phyloP scores from a whole-genome alignment of 2,888 invertebrate genomes.

The Nephrotoma appendiculata region DNA sequence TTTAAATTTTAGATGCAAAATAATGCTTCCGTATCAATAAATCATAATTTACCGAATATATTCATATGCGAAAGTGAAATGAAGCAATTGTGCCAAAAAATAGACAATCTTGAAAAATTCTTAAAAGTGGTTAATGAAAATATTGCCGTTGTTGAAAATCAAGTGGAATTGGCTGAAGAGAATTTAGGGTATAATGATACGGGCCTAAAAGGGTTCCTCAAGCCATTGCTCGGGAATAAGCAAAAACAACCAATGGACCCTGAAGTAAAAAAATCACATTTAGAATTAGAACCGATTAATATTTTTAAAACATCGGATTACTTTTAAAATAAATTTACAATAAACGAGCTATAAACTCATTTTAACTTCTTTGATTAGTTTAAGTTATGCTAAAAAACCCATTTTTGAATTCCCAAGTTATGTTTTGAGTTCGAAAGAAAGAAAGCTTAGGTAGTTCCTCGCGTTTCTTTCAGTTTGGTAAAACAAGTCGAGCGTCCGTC shows the following conservation, averaged over 20 bases:
- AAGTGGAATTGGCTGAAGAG: constrained; percentile 43
- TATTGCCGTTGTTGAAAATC: constrained; percentile 36
- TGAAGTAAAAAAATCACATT: constrained; percentile 20
- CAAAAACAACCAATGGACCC: constrained; percentile 14
- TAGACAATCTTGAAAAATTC: constrained; percentile 38
- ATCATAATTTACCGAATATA: constrained; percentile 37
- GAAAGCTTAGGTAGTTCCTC: background rate
- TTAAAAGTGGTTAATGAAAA: constrained; percentile 40
- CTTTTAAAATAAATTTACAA: constrained; percentile 18
- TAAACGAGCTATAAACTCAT: background rate
- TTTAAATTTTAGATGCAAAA: constrained; percentile 21
- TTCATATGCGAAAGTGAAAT: constrained; percentile 38
- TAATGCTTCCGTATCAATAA: constrained; percentile 24
- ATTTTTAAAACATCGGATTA: constrained; percentile 27
- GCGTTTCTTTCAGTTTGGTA: too few species aligned
- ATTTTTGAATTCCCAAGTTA: background rate
- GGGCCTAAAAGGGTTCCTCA: constrained; percentile 41
- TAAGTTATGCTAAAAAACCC: background rate
- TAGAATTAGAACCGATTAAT: constrained; percentile 24
- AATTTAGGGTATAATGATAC: constrained; percentile 43
- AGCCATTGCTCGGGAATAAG: constrained; percentile 37
- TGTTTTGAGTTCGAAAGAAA: background rate
- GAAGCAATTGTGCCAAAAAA: constrained; percentile 37
- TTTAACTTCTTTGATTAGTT: too few species aligned
- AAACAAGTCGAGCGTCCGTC: too few species aligned